A percentile compares a stretch with the other conserved stretches of the same genome.
Conservation (phyloP, 2,113 vertebrate genomes). For the Nothocercus nigrocapillus region DNA sequence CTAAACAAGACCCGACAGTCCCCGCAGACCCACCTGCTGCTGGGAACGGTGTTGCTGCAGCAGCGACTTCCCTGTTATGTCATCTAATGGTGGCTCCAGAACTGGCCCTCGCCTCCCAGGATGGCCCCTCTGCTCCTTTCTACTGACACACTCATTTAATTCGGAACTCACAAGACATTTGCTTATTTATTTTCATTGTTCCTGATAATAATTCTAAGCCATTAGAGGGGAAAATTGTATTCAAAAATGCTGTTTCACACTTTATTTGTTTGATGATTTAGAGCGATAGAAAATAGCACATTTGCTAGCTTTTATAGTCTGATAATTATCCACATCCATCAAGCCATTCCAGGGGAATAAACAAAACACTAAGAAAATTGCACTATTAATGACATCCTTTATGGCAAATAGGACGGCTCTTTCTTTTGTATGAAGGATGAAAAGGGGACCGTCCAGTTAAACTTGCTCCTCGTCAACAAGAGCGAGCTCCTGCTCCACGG, state of each 20-base stretch:
- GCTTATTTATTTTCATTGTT: conserved; percentile 84
- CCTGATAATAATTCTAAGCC: conserved; percentile 83
- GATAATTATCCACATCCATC: conserved; percentile 85
- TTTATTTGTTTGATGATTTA: conserved; percentile 88
- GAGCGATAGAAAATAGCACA: conserved; percentile 82
- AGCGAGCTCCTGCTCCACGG: neutral
- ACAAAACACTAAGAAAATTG: conserved; percentile 80
- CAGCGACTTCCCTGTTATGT: neutral
- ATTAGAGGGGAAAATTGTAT: conserved; percentile 87
- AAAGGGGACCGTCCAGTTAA: neutral
- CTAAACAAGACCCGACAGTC: neutral
- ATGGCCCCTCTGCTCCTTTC: neutral
- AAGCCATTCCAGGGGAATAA: conserved; percentile 81
- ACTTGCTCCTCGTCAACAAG: neutral
- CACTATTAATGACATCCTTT: conserved; percentile 78
- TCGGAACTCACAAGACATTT: conserved; percentile 75
- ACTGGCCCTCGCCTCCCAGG: neutral
- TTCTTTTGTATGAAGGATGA: neutral
- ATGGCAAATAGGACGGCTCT: conserved; percentile 21
- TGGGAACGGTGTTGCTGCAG: neutral
- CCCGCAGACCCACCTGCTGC: neutral
- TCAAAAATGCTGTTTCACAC: conserved; percentile 85
- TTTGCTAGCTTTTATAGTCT: conserved; percentile 84
- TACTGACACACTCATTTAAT: conserved; percentile 72
- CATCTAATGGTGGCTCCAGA: neutral